Evolutionary conservation across 2,888 invertebrate genomes (phyloP), one percentile per base, ranked within the genome.

Genomic region (Dinocampus coccinellae): DNA sequence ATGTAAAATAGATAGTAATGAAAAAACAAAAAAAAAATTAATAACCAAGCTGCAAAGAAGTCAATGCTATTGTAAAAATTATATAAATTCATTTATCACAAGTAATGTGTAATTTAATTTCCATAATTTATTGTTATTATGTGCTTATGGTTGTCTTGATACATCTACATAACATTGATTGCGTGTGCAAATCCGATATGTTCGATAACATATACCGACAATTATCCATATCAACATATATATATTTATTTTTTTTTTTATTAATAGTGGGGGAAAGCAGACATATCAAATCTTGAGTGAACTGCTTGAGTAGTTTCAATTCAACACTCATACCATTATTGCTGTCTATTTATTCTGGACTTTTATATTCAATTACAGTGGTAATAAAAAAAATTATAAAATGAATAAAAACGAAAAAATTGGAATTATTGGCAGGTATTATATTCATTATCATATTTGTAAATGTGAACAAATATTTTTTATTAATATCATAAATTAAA

Each of bases 391-490:
- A 1, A 24, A 34, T 33, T 58, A 13, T 6, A 13, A 29, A 9
- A 24, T 16, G 24, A 29, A 53, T 53, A 75, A 75, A 84, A 89
- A 88, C 69, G 92, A 92, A 88, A 93, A 93, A 88, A 91, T 94
- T 78, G 93, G 93, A 76, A 94, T 94, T 76, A 90, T 94, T 75
- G 94, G 94, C 84, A 94, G 94, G 94, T 94, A n/a, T n/a, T n/a
- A n/a, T n/a, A n/a, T n/a, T n/a, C n/a, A n/a, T n/a, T n/a, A n/a
- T n/a, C n/a, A n/a, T n/a, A n/a, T n/a, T n/a, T n/a, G n/a, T n/a
- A n/a, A n/a, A n/a, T n/a, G n/a, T n/a, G n/a, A n/a, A n/a, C n/a
- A 88, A 80, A 64, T 20, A 70, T 33, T n/a, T 13, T 9, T 52
- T 3, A 20, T 39, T 16, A 9, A 22, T 26, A 11, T 22, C 2